These are phyloP conservation scores for Delphinus delphis DNA, from an alignment of 2,113 vertebrate species.

Conservation along the genomic window DNA sequence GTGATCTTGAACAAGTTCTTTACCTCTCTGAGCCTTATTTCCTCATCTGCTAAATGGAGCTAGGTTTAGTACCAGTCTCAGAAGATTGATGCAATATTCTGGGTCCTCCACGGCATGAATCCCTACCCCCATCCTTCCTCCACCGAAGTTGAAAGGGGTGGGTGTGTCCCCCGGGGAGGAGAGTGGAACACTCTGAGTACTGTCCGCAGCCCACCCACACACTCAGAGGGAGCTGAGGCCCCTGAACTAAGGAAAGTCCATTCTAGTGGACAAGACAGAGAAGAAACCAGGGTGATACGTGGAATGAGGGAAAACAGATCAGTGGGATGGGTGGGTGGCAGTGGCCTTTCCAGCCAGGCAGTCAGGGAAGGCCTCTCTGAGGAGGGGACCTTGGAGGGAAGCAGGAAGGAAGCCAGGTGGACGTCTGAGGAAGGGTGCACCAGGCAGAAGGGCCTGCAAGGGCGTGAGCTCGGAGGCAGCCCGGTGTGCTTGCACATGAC, in stretches of 20 bases:
- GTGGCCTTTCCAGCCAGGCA: background rate
- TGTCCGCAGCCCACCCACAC: background rate
- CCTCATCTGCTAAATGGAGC: background rate
- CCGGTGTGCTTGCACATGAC: fast-evolving
- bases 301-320: background rate
- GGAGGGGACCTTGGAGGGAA: no score
- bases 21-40: background rate
- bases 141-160: background rate
- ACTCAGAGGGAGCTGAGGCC: background rate
- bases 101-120: background rate
- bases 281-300: background rate
- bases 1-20: background rate
- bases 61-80: background rate
- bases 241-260: background rate
- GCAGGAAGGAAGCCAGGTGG: background rate
- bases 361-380: background rate
- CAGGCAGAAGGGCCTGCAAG: background rate
- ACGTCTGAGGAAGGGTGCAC: fast-evolving
- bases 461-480: background rate
- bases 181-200: background rate
- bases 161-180: background rate
- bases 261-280: background rate
- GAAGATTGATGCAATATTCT: background rate
- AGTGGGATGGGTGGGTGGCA: background rate
- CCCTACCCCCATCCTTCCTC: background rate